These are phyloP conservation scores for Lordiphosa clarofinis DNA, from an alignment of 1,140 invertebrate genomes.

Conservation along the genomic window DNA sequence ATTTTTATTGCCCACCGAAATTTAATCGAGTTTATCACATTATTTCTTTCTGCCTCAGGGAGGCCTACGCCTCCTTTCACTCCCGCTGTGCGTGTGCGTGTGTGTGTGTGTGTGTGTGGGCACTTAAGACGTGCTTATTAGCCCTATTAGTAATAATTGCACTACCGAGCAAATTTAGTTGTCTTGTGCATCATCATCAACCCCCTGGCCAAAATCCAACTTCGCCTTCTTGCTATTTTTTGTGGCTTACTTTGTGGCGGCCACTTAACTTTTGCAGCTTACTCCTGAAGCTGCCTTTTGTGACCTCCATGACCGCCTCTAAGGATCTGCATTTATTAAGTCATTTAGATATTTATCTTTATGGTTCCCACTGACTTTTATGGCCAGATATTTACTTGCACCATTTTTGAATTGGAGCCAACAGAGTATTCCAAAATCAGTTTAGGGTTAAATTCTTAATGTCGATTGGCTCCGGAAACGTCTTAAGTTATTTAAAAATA, in stretches of 20 bases:
- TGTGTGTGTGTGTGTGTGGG: conserved; percentile 1
- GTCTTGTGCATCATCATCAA: conserved; percentile 47
- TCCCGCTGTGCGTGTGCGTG: not conserved
- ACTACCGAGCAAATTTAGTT: conserved; percentile 71
- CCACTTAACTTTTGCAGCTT: conserved; percentile 43
- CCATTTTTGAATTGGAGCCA: not conserved
- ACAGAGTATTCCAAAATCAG: not conserved
- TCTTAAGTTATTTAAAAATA: too few relatives aligned
- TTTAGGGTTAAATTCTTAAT: too few relatives aligned
- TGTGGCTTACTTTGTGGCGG: conserved; percentile 27
- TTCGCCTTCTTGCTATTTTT: conserved; percentile 15
- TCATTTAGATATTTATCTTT: conserved; percentile 50
- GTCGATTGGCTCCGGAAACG: too few relatives aligned
- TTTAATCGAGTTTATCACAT: conserved; percentile 73
- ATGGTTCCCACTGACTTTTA: conserved; percentile 46
- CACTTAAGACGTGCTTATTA: conserved; percentile 73
- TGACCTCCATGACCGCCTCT: conserved; percentile 5
- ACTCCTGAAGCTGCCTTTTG: not conserved
- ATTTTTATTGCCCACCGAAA: conserved; percentile 64
- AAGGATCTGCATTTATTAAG: conserved; percentile 47
- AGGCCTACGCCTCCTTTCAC: not conserved
- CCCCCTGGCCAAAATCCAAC: not conserved
- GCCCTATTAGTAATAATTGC: conserved; percentile 75
- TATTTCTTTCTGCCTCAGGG: conserved; percentile 26
- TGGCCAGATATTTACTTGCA: not conserved